A percentile compares a stretch with the other conserved stretches of the same genome.
phyloP scores from a whole-genome alignment of 2,113 vertebrate species.

The Stegostoma tigrinum region DNA sequence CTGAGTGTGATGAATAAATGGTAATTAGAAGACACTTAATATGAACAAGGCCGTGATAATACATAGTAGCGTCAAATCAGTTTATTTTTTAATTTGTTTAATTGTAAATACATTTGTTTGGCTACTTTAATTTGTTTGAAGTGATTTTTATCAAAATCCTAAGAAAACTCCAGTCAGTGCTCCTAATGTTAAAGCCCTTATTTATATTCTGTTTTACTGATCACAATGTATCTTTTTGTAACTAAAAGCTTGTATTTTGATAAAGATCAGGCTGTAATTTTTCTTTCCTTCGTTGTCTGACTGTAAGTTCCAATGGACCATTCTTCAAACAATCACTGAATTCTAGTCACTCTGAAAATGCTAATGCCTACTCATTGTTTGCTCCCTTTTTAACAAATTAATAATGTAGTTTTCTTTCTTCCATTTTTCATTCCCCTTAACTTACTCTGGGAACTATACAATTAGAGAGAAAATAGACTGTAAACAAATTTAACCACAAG shows the following conservation, averaged over 20 bases:
- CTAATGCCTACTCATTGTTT: background rate
- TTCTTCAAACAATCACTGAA: background rate
- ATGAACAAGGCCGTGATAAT: background rate
- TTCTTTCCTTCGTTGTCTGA: background rate
- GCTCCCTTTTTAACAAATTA: conserved; percentile 6
- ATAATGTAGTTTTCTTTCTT: background rate
- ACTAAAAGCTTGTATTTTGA: background rate
- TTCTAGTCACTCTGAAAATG: background rate
- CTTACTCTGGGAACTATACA: background rate
- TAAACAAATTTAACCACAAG: background rate
- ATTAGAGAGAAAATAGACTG: background rate
- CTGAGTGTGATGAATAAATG: background rate
- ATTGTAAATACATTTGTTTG: background rate
- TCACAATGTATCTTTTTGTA: background rate
- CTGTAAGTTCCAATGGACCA: background rate
- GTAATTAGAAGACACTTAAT: background rate
- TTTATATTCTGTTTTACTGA: background rate
- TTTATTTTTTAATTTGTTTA: background rate
- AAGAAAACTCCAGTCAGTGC: background rate
- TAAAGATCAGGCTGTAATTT: background rate
- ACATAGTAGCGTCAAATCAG: background rate
- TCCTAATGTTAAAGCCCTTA: background rate
- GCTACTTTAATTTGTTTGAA: background rate
- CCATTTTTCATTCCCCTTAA: background rate
- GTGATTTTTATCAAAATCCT: background rate